Evolutionary conservation across 2,888 invertebrate species (phyloP), one percentile per base, ranked within the genome.

Genomic region (Dascillus cervinus): DNA sequence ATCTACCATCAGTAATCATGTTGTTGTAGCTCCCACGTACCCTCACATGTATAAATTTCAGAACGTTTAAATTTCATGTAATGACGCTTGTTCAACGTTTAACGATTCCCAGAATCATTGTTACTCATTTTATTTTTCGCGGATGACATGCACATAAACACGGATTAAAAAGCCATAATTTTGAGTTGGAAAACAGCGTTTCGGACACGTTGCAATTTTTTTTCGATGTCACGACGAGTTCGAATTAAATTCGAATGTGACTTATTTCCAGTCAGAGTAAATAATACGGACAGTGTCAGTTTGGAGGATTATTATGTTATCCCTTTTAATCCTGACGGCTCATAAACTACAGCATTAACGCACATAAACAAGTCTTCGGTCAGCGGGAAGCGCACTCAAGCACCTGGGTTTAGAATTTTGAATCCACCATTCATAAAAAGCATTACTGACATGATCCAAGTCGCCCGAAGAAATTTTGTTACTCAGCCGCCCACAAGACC

Each of bases 241-340:
- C 34, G 37, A 44, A 46, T 46, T 46, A 46, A 46, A 46, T 42
- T 29, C 32, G 11, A 10, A 42, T 43, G 46, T n/a, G n/a, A n/a
- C 43, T 46, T 46, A 43, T 44, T 43, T 41, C 37, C 37, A 32
- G 32, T 11, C 31, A 32, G 27, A 38, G 41, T 41, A 41, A 42
- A 47, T 44, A 47, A 45, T 43, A 45, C 41, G 26, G 22, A 29
- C 32, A 40, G 40, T 38, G 38, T 43, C 41, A 38, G 37, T 35
- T 41, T 31, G 36, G 41, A 34, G 47, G 47, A 49, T 49, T 49
- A 49, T 47, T 41, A 45, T 49, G 49, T 49, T 49, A 49, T 49
- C 46, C 43, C 34, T 38, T 34, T 41, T 47, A 49, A 49, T 49
- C 46, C 47, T 42, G 43, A 46, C 46, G 39, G 40, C 40, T 42